Evolutionary conservation across 2,888 invertebrate species (phyloP).

Genomic region (Drosophila setosimentum): DNA sequence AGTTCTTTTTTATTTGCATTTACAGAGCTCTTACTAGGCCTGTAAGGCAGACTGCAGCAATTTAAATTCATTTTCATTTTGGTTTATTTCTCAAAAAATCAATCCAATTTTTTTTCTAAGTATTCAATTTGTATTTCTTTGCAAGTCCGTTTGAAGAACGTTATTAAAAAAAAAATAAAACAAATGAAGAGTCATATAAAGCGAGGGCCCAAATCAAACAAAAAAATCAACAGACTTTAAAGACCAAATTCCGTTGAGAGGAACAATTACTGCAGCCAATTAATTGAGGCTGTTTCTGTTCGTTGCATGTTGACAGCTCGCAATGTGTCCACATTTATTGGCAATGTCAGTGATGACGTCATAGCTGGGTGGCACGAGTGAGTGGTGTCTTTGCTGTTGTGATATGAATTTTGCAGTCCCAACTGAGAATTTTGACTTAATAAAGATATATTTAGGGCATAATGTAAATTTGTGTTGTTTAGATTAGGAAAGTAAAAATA

Average conservation of each 20-base stretch:
- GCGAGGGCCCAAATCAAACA: neutral
- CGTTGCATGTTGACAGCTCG: slow-evolving; percentile 2
- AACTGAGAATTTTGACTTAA: neutral
- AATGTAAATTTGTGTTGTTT: neutral
- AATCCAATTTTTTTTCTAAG: neutral
- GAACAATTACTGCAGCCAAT: slow-evolving; percentile 2
- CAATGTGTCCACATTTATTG: neutral
- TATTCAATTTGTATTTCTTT: neutral
- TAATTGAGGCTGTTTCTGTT: slow-evolving; percentile 1
- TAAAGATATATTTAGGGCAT: neutral
- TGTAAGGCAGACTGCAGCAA: neutral
- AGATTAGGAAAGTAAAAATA: neutral
- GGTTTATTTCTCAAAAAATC: neutral
- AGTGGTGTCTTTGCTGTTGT: neutral
- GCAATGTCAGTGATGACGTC: neutral
- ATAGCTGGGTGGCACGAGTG: neutral
- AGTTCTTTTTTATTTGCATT: neutral
- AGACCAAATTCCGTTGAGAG: neutral
- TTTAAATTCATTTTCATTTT: neutral
- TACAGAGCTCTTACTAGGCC: neutral
- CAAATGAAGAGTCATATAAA: neutral
- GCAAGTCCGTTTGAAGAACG: neutral
- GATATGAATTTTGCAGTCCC: neutral
- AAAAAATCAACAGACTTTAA: neutral
- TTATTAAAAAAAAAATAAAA: neutral